Percentiles rank a stretch among this genome's conserved stretches.
Conservation (phyloP, 2,888 invertebrate genomes). For the Protophormia terraenovae region DNA sequence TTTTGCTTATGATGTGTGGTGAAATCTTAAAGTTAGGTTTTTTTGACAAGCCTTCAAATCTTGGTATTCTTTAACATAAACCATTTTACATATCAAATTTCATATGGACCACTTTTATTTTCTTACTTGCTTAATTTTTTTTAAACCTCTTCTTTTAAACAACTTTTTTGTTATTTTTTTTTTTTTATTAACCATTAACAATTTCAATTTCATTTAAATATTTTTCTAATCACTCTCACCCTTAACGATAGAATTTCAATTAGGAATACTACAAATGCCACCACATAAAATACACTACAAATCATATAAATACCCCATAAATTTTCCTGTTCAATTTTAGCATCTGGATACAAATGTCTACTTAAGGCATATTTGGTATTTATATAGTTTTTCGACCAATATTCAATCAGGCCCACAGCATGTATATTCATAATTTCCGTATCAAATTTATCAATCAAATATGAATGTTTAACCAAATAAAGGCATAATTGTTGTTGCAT, state of each 20-base stretch:
- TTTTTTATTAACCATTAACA: background rate
- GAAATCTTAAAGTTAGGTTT: no score
- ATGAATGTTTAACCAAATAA: constrained; percentile 74
- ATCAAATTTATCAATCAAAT: constrained; percentile 72
- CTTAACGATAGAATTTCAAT: constrained; percentile 36
- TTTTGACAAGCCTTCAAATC: no score
- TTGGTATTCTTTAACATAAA: no score
- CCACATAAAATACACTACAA: constrained; percentile 32
- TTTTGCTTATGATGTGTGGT: no score
- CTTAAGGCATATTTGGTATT: constrained; percentile 29
- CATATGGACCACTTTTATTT: no score
- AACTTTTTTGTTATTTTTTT: no score
- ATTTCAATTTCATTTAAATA: constrained; percentile 5
- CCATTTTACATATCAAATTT: no score
- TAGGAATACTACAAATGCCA: constrained; percentile 50
- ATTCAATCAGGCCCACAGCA: constrained; percentile 71
- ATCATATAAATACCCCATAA: constrained; percentile 64
- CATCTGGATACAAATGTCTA: constrained; percentile 48
- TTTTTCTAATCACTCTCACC: background rate
- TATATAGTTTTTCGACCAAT: constrained; percentile 68
- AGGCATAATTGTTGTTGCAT: constrained; percentile 69
- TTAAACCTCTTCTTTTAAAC: no score
- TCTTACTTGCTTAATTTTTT: no score
- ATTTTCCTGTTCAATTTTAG: constrained; percentile 63
- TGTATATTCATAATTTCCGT: constrained; percentile 70